phyloP scores from a whole-genome alignment of 2,797 vertebrate species.

The Hypotaenidia philippensis region DNA sequence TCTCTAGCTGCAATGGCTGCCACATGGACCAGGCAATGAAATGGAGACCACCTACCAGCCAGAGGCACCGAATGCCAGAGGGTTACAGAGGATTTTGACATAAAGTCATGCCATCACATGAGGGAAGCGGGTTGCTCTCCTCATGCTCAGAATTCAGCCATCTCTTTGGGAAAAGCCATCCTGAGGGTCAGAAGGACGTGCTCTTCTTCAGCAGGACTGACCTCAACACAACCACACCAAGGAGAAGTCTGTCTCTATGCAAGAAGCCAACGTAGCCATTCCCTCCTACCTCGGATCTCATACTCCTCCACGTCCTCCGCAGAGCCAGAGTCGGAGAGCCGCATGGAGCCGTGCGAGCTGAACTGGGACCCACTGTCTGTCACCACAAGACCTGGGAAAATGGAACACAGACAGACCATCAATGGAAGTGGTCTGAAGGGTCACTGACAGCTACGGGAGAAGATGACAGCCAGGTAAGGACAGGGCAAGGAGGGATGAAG shows the following conservation, averaged over 20 bases:
- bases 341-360: slow-evolving; percentile 90
- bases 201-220: neutral
- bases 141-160: neutral
- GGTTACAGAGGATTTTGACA: neutral
- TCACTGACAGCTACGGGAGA: neutral
- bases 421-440: neutral
- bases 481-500: neutral
- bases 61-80: neutral
- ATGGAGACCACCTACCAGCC: neutral
- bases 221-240: neutral
- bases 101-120: neutral
- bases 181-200: neutral
- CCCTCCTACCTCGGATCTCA: slow-evolving; percentile 88
- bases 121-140: neutral
- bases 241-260: neutral
- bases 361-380: slow-evolving; percentile 90
- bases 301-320: slow-evolving; percentile 91
- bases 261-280: neutral
- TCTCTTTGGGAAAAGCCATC: neutral
- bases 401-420: neutral
- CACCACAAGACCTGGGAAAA: slow-evolving; percentile 83
- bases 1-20: neutral
- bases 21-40: neutral
- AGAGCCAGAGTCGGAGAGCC: slow-evolving; percentile 91
- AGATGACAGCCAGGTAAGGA: accelerated